phyloP scores from a whole-genome alignment of 1,140 invertebrate genomes.

The Saccostrea echinata region DNA sequence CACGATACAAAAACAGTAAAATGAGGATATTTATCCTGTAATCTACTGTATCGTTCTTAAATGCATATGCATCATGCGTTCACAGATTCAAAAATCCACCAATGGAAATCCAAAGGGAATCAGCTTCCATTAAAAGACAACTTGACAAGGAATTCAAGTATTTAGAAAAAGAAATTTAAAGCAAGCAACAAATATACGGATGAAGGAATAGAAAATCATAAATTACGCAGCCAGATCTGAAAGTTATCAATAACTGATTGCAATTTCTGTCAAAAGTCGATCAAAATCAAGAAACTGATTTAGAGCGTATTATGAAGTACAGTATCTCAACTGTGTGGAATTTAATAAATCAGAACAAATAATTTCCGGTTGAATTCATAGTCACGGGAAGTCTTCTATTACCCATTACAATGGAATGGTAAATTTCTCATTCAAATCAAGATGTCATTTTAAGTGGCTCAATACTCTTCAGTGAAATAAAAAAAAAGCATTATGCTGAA shows the following conservation, averaged over 20 bases:
- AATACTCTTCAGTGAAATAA: neutral
- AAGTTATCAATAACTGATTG: neutral
- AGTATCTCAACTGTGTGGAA: neutral
- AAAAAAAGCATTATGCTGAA: neutral
- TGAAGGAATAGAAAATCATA: too few relatives aligned
- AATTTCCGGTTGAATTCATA: neutral
- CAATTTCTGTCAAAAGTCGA: neutral
- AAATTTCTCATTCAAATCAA: neutral
- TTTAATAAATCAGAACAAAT: constrained; percentile 7
- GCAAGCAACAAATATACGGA: too few relatives aligned
- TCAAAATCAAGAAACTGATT: neutral
- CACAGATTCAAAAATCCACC: too few relatives aligned
- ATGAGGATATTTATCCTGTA: neutral
- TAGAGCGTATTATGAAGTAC: neutral
- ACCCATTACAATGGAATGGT: neutral
- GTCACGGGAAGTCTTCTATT: neutral
- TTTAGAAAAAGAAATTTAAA: too few relatives aligned
- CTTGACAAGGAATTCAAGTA: too few relatives aligned
- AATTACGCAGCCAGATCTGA: too few relatives aligned
- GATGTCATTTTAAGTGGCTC: neutral
- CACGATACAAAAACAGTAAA: neutral
- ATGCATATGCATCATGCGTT: too few relatives aligned
- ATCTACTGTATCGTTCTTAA: neutral
- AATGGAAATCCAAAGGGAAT: too few relatives aligned
- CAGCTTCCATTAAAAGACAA: too few relatives aligned